Conservation (phyloP, 2,113 vertebrate genomes). For the Pyrgilauda ruficollis region DNA sequence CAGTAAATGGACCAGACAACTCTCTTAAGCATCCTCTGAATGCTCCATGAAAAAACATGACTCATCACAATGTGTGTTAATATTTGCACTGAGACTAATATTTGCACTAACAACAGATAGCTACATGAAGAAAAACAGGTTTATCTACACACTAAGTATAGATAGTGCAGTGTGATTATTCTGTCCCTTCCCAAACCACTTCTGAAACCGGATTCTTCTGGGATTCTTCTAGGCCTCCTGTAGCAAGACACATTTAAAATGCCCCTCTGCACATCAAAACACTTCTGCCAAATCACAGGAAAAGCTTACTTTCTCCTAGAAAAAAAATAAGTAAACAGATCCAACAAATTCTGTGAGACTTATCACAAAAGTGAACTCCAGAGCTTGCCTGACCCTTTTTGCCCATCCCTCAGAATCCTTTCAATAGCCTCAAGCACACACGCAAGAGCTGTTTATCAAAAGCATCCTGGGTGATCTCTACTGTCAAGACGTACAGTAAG, state of each 20-base stretch:
- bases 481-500: neutral
- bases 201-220: neutral
- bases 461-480: neutral
- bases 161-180: neutral
- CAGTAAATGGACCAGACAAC: neutral
- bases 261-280: neutral
- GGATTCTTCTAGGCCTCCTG: neutral
- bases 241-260: neutral
- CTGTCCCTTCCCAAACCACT: neutral
- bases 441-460: neutral
- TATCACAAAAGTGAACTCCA: neutral
- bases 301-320: neutral
- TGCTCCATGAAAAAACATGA: neutral
- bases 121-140: neutral
- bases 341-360: neutral
- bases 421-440: neutral
- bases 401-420: neutral
- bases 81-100: neutral
- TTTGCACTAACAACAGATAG: neutral
- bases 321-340: neutral
- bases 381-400: neutral
- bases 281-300: neutral
- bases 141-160: neutral
- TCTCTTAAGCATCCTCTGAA: neutral
- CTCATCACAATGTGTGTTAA: neutral